Evolutionary conservation across 1,140 invertebrate genomes (phyloP).

Genomic region (Drosophila repletoides): DNA sequence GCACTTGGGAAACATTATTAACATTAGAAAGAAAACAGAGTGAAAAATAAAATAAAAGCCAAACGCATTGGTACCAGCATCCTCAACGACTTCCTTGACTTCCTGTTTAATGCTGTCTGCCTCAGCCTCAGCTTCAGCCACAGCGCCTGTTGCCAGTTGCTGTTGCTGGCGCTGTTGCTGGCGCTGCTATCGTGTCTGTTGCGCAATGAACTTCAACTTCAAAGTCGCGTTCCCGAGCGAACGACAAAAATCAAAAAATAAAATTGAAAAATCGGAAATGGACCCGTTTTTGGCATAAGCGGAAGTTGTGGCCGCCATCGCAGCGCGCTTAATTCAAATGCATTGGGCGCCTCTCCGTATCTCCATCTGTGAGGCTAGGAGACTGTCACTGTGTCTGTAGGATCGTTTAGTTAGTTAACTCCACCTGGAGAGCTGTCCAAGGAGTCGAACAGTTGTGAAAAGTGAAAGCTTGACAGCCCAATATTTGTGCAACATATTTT

Average conservation of each 20-base stretch:
- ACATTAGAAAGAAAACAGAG: neutral
- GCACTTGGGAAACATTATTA: slow-evolving; percentile 57
- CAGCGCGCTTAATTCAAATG: slow-evolving; percentile 5
- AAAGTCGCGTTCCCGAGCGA: slow-evolving; percentile 27
- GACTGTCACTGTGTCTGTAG: slow-evolving; percentile 39
- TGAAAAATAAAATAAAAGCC: slow-evolving; percentile 1
- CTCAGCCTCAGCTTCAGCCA: slow-evolving; percentile 18
- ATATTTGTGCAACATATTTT: slow-evolving; percentile 33
- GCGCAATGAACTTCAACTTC: slow-evolving; percentile 70
- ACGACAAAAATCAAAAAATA: slow-evolving; percentile 47
- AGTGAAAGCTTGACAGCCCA: slow-evolving; percentile 53
- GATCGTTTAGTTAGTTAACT: slow-evolving; percentile 24
- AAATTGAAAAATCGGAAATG: slow-evolving; percentile 57
- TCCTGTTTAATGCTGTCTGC: slow-evolving; percentile 48
- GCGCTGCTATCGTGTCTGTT: slow-evolving; percentile 38
- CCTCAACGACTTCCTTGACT: slow-evolving; percentile 60
- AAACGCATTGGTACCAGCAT: slow-evolving; percentile 22
- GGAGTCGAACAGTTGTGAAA: slow-evolving; percentile 30
- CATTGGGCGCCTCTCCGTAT: neutral
- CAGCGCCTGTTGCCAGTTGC: no score
- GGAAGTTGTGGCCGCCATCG: slow-evolving; percentile 44
- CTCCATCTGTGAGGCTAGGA: no score
- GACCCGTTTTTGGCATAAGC: slow-evolving; percentile 59
- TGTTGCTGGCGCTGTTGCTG: no score
- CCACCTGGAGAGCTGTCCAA: slow-evolving; percentile 18